These are phyloP conservation scores for Ramazzottius varieornatus DNA, from an alignment of 2,888 invertebrate species.

Conservation along the genomic window DNA sequence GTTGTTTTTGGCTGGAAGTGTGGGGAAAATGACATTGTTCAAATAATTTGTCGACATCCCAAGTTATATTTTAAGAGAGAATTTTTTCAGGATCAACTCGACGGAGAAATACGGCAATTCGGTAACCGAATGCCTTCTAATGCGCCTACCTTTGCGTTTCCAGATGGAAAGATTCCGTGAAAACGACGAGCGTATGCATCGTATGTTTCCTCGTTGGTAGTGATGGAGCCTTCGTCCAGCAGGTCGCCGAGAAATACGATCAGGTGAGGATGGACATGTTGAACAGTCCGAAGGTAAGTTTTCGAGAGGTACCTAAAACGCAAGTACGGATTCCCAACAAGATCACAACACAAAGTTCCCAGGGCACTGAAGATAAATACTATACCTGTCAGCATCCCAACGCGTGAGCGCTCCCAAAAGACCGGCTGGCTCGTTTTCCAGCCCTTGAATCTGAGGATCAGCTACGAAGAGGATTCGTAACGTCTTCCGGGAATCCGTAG, in stretches of 20 bases:
- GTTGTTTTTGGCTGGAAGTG: background rate
- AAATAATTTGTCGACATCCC: background rate
- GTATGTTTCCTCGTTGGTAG: slow-evolving; percentile 42
- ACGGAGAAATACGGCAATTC: background rate
- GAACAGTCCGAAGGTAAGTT: slow-evolving; percentile 44
- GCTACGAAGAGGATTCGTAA: slow-evolving; percentile 28
- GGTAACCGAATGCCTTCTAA: background rate
- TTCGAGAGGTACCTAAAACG: slow-evolving; percentile 43
- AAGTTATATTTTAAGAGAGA: background rate
- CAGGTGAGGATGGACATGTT: slow-evolving; percentile 48
- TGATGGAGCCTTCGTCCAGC: slow-evolving; percentile 76
- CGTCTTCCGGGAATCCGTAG: background rate
- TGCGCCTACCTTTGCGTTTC: background rate
- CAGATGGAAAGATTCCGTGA: slow-evolving; percentile 31
- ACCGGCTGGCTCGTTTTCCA: slow-evolving; percentile 38
- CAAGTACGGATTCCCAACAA: too few species aligned
- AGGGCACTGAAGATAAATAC: too few species aligned
- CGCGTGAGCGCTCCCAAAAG: slow-evolving; percentile 39
- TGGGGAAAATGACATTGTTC: background rate
- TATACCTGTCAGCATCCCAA: slow-evolving; percentile 68
- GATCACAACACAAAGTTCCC: too few species aligned
- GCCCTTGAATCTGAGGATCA: slow-evolving; percentile 75
- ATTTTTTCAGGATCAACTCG: background rate
- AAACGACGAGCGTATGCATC: slow-evolving; percentile 46
- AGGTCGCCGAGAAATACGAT: slow-evolving; percentile 74